Percentiles rank a stretch among this genome's conserved stretches.
These are phyloP conservation scores for Psittacula echo DNA, from an alignment of 2,797 vertebrate genomes.

Conservation along the genomic window DNA sequence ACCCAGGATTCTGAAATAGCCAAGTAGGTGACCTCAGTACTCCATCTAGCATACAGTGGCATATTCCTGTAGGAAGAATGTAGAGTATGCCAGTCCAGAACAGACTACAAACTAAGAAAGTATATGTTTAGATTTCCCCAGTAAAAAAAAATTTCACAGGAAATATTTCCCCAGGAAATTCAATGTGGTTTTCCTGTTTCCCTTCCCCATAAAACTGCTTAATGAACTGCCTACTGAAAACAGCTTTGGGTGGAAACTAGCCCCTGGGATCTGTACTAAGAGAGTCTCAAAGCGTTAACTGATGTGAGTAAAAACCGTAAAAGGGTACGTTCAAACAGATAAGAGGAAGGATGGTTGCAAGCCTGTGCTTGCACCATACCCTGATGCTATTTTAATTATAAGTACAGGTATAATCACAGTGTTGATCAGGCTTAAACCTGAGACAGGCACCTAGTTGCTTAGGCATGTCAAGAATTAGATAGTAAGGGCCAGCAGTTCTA, in stretches of 20 bases:
- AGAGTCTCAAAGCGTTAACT: not conserved
- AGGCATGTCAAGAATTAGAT: not conserved
- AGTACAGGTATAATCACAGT: not conserved
- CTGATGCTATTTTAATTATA: not conserved
- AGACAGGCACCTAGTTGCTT: not conserved
- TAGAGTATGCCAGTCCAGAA: not conserved
- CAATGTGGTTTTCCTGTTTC: not conserved
- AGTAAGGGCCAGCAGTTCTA: not conserved
- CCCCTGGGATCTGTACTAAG: not conserved
- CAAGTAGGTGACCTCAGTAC: not conserved
- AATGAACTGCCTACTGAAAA: not conserved
- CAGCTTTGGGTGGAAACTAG: not conserved
- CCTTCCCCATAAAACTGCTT: not conserved
- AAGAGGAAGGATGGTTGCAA: not conserved
- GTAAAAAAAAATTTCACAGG: not conserved
- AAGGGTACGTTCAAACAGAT: not conserved
- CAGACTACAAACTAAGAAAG: not conserved
- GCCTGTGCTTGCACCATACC: not conserved
- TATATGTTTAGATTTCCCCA: not conserved
- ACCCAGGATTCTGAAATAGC: not conserved
- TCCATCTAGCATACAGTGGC: not conserved
- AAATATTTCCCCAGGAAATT: not conserved
- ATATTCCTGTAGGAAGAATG: not conserved
- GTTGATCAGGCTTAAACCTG: not conserved
- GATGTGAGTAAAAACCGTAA: not conserved